Percentiles rank a stretch among this genome's conserved stretches.
These are phyloP conservation scores for Pseudanteris insignis DNA, from an alignment of 2,888 invertebrate genomes.

Conservation along the genomic window DNA sequence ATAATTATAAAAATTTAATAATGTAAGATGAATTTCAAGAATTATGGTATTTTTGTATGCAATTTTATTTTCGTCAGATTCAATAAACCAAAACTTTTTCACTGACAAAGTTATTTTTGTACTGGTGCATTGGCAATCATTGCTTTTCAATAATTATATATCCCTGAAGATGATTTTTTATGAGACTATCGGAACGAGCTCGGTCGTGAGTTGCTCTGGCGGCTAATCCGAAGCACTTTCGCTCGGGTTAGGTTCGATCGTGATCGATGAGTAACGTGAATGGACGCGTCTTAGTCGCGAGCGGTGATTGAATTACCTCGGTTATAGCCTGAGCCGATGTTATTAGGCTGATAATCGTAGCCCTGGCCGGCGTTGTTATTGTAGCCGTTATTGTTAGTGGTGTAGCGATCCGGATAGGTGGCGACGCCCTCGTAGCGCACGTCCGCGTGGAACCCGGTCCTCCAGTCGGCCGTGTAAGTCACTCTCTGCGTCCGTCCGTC, in stretches of 20 bases:
- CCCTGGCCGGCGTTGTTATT: conserved; percentile 39
- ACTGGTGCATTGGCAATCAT: too few species aligned
- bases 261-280: conserved; percentile 1
- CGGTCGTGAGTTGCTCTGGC: too few species aligned
- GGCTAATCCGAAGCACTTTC: neutral
- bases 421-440: conserved; percentile 79
- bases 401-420: conserved; percentile 71
- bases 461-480: conserved; percentile 82
- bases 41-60: too few species aligned
- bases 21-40: too few species aligned
- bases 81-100: too few species aligned
- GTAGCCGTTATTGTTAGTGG: conserved; percentile 50
- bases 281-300: conserved; percentile 4
- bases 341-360: conserved; percentile 46
- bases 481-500: conserved; percentile 75
- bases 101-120: too few species aligned
- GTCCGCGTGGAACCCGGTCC: conserved; percentile 81
- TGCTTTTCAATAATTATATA: too few species aligned
- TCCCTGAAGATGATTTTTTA: too few species aligned
- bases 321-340: conserved; percentile 44
- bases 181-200: too few species aligned
- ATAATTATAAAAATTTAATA: too few species aligned
- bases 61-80: too few species aligned
- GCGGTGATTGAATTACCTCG: conserved; percentile 44
- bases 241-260: conserved; percentile 6